Evolutionary conservation across 1,140 invertebrate species (phyloP).

Genomic region (Microplitis mediator): DNA sequence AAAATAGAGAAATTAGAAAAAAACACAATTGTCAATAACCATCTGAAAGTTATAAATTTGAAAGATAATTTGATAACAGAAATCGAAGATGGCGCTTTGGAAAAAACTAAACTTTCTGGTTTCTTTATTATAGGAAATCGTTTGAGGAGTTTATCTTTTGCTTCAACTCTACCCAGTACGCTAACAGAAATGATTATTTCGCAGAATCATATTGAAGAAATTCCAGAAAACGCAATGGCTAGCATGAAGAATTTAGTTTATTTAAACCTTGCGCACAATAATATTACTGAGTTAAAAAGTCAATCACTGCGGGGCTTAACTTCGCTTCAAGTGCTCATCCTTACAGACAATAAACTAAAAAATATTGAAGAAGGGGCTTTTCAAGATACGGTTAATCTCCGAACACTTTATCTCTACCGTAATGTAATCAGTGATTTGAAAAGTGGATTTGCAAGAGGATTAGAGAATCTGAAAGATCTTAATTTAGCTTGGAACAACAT

Average conservation of each 20-base stretch:
- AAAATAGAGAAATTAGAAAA: slow-evolving; percentile 19
- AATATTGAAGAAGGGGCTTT: slow-evolving; percentile 34
- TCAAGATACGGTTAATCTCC: slow-evolving; percentile 23
- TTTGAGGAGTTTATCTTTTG: slow-evolving; percentile 33
- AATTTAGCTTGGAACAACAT: slow-evolving; percentile 40
- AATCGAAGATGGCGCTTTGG: slow-evolving; percentile 39
- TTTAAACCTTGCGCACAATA: slow-evolving; percentile 36
- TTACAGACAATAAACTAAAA: slow-evolving; percentile 33
- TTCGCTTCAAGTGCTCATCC: slow-evolving; percentile 29
- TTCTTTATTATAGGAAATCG: slow-evolving; percentile 35
- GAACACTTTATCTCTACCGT: slow-evolving; percentile 30
- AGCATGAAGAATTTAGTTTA: slow-evolving; percentile 29
- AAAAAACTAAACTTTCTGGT: slow-evolving; percentile 29
- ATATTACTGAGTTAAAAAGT: slow-evolving; percentile 28
- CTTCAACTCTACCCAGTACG: slow-evolving; percentile 33
- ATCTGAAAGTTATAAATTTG: slow-evolving; percentile 35
- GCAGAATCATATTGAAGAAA: slow-evolving; percentile 34
- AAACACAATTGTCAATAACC: slow-evolving; percentile 38
- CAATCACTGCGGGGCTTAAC: slow-evolving; percentile 33
- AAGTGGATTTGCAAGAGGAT: slow-evolving; percentile 29
- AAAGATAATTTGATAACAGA: slow-evolving; percentile 35
- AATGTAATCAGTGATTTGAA: slow-evolving; percentile 33
- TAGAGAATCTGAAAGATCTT: slow-evolving; percentile 33
- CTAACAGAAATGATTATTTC: slow-evolving; percentile 30
- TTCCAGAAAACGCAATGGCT: slow-evolving; percentile 30